Evolutionary conservation across 2,113 vertebrate genomes (phyloP).

Genomic region (Prionailurus bengalensis): DNA sequence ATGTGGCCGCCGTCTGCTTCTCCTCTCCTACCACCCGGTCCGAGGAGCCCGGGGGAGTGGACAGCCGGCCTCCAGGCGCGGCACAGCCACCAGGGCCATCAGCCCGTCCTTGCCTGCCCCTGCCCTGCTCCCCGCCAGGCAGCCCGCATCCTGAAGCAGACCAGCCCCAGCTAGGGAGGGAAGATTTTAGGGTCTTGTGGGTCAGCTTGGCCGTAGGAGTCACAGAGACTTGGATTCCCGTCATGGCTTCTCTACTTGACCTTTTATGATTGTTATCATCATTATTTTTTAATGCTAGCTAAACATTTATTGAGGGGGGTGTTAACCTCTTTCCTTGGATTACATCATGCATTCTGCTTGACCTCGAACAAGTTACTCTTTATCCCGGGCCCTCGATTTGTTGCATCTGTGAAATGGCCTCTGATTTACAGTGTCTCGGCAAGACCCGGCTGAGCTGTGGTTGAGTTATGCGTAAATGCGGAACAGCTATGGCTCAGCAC

Average conservation of each 20-base stretch:
- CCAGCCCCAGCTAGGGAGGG: accelerated
- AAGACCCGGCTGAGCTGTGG: background rate
- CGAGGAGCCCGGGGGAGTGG: accelerated
- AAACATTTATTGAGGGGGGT: background rate
- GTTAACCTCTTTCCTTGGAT: background rate
- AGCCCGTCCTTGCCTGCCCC: background rate
- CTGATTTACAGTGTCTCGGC: background rate
- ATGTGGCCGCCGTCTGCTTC: background rate
- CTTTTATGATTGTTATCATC: background rate
- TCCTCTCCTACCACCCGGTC: background rate
- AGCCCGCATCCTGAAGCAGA: too few species aligned
- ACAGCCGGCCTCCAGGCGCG: background rate
- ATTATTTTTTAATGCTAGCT: background rate
- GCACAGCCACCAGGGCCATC: background rate
- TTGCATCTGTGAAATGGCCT: background rate
- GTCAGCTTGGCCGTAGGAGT: background rate
- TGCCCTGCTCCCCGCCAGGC: background rate
- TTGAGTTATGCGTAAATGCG: background rate
- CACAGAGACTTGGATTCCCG: background rate
- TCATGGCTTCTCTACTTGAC: background rate
- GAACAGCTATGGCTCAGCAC: accelerated
- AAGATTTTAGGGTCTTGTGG: background rate
- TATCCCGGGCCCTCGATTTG: accelerated
- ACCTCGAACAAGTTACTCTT: background rate
- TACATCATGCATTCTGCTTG: background rate